Evolutionary conservation across 2,113 vertebrate species (phyloP).

Genomic region (Mirounga angustirostris): DNA sequence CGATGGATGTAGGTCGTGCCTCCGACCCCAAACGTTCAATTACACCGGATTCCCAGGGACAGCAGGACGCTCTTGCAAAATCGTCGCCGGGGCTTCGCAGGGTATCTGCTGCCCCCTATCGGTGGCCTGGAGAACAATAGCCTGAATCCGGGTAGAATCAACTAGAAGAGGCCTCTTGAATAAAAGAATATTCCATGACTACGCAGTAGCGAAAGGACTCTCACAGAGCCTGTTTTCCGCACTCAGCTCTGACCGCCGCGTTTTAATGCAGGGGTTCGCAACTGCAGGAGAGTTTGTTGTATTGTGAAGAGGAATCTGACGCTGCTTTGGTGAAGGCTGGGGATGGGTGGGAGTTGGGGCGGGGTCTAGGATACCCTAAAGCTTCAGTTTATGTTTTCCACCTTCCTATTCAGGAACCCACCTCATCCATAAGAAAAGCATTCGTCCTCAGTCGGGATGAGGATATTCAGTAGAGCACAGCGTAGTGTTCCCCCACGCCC

Average conservation of each 20-base stretch:
- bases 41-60: not conserved
- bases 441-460: not conserved
- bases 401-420: not conserved
- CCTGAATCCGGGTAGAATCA: not conserved
- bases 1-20: not conserved
- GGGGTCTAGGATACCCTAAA: not conserved
- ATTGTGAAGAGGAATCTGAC: not conserved
- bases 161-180: slow-evolving; percentile 51
- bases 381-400: not conserved
- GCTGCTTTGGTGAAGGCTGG: not conserved
- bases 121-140: not conserved
- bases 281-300: not conserved
- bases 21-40: not conserved
- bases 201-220: not conserved
- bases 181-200: slow-evolving; percentile 49
- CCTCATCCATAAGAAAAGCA: not conserved
- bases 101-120: slow-evolving; percentile 77
- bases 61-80: not conserved
- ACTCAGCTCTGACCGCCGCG: not conserved
- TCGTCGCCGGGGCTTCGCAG: not conserved
- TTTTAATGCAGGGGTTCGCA: not conserved
- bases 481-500: not conserved
- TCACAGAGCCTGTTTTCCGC: not conserved
- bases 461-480: not conserved
- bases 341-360: not conserved